Conservation (phyloP, 2,113 vertebrate species). For the Odontesthes bonariensis region DNA sequence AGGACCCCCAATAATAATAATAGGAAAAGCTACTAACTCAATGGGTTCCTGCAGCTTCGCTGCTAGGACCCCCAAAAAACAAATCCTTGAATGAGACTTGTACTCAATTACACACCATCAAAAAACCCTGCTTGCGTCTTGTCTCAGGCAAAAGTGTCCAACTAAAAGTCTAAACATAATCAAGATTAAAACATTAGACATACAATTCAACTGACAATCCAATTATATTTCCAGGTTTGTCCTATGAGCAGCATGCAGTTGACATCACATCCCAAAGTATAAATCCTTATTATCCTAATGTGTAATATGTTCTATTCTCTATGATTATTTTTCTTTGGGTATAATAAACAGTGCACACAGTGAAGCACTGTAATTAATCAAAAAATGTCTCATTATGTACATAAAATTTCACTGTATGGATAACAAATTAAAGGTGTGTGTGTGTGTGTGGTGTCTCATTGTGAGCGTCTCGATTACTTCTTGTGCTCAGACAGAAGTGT, state of each 20-base stretch:
- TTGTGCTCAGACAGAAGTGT: neutral
- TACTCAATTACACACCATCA: slow-evolving; percentile 48
- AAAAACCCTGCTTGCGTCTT: slow-evolving; percentile 7
- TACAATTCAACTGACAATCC: slow-evolving; percentile 32
- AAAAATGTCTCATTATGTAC: slow-evolving; percentile 26
- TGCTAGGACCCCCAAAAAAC: no score
- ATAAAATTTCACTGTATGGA: slow-evolving; percentile 10
- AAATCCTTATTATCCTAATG: slow-evolving; percentile 42
- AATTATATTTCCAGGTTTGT: slow-evolving; percentile 14
- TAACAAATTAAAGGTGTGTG: slow-evolving; percentile 5
- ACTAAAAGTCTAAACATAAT: neutral
- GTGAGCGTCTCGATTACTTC: neutral
- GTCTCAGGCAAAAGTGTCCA: slow-evolving; percentile 16
- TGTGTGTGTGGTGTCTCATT: neutral
- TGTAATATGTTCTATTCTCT: slow-evolving; percentile 32
- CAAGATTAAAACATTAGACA: slow-evolving; percentile 34
- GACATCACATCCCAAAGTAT: slow-evolving; percentile 21
- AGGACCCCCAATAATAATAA: no score
- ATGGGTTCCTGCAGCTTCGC: no score
- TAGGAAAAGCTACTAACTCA: no score
- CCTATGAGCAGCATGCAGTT: slow-evolving; percentile 10
- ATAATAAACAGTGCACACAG: neutral
- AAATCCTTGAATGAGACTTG: slow-evolving; percentile 47
- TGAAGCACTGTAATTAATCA: slow-evolving; percentile 24
- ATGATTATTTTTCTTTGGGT: slow-evolving; percentile 3